These are phyloP conservation scores for Drosophila meridiana DNA, from an alignment of 2,888 invertebrate genomes.

Conservation along the genomic window DNA sequence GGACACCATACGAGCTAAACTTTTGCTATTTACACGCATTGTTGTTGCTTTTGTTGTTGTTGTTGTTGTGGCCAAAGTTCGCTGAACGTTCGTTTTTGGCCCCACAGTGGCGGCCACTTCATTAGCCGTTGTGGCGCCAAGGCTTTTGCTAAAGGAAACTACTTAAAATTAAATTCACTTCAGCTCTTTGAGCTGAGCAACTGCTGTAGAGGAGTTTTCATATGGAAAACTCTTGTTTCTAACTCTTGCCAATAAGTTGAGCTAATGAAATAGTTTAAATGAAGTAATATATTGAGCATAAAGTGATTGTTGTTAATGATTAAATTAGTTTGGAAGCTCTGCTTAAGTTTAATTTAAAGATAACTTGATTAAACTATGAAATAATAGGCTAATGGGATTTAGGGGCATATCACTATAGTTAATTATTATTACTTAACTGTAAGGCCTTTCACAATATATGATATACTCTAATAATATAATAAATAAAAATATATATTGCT, in stretches of 20 bases:
- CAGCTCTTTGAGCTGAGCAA: constrained; percentile 4
- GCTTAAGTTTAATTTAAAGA: background rate
- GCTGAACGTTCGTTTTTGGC: constrained; percentile 29
- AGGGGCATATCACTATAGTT: too few relatives aligned
- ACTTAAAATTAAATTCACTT: constrained; percentile 2
- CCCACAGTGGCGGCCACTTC: constrained; percentile 56
- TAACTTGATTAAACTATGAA: background rate
- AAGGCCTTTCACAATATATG: too few relatives aligned
- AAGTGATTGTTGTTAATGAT: background rate
- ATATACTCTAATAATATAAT: too few relatives aligned
- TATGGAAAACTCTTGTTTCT: background rate
- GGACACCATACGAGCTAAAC: constrained; percentile 60
- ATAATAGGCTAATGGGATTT: too few relatives aligned
- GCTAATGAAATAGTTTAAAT: background rate
- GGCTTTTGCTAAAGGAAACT: constrained; percentile 6
- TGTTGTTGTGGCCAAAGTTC: constrained; percentile 40
- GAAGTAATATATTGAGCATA: background rate
- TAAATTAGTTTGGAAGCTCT: background rate
- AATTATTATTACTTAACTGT: too few relatives aligned
- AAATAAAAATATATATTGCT: too few relatives aligned
- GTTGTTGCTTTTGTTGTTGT: constrained; percentile 44
- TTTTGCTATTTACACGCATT: constrained; percentile 77
- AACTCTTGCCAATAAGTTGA: background rate
- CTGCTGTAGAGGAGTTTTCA: background rate
- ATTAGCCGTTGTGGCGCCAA: constrained; percentile 54